Evolutionary conservation across 2,797 vertebrate species (phyloP).

Genomic region (Sitta carolinensis): DNA sequence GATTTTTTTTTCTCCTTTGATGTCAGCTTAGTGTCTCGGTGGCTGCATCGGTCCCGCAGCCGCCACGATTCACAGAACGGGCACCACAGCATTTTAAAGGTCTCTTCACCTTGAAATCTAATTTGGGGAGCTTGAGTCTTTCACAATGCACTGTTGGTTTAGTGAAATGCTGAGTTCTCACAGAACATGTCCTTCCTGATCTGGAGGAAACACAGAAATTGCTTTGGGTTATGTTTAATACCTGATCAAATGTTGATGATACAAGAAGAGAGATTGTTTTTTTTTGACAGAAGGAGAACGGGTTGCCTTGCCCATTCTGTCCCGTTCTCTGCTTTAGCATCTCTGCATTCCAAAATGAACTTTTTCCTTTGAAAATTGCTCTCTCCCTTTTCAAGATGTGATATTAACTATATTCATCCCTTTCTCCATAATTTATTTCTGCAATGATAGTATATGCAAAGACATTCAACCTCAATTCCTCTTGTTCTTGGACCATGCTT

Average conservation of each 20-base stretch:
- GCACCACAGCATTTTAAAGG: slow-evolving; percentile 52
- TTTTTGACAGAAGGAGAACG: background rate
- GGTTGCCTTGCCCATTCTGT: background rate
- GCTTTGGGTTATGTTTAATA: slow-evolving; percentile 5
- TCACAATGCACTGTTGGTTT: background rate
- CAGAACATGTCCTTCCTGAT: slow-evolving; percentile 26
- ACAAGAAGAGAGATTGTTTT: background rate
- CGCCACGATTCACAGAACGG: slow-evolving; percentile 69
- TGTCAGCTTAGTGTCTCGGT: slow-evolving; percentile 84
- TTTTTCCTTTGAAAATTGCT: background rate
- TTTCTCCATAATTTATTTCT: background rate
- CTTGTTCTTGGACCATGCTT: background rate
- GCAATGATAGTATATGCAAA: background rate
- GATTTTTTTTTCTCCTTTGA: slow-evolving; percentile 84
- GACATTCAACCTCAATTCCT: background rate
- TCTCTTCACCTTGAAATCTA: slow-evolving; percentile 59
- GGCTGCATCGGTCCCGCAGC: slow-evolving; percentile 76
- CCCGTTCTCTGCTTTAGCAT: background rate
- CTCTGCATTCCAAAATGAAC: background rate
- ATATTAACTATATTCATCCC: background rate
- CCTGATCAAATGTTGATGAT: slow-evolving; percentile 13
- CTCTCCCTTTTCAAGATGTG: background rate
- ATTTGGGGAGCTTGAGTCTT: background rate
- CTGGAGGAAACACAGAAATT: background rate
- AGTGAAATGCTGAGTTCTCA: slow-evolving; percentile 9